phyloP scores from a whole-genome alignment of 2,888 invertebrate genomes.

The Yponomeuta evonymella region DNA sequence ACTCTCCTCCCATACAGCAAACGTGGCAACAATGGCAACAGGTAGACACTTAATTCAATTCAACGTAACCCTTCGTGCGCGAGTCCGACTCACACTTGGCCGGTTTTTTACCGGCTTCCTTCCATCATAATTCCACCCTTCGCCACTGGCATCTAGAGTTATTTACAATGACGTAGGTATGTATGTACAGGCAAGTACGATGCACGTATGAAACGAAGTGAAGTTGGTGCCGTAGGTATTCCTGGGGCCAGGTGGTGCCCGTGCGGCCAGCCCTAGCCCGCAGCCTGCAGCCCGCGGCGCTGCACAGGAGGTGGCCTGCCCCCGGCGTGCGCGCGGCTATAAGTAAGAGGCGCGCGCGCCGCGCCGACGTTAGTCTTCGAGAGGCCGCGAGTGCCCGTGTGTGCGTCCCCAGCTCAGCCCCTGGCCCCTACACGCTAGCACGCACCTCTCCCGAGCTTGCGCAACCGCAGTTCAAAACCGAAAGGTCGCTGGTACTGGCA shows the following conservation, averaged over 20 bases:
- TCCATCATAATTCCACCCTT: too few relatives aligned
- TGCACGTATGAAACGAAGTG: not conserved
- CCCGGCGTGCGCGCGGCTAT: conserved; percentile 63
- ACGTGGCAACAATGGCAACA: too few relatives aligned
- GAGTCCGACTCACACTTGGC: too few relatives aligned
- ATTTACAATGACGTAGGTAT: not conserved
- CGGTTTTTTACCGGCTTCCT: too few relatives aligned
- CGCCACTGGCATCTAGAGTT: too few relatives aligned
- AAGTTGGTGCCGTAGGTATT: not conserved
- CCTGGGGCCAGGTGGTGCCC: not conserved
- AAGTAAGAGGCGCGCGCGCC: conserved; percentile 67
- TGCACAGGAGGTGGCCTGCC: conserved; percentile 19
- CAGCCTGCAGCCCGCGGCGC: not conserved
- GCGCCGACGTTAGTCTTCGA: conserved; percentile 73
- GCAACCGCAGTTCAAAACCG: conserved; percentile 61
- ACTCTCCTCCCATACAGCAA: too few relatives aligned
- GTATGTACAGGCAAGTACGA: not conserved
- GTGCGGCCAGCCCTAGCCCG: not conserved
- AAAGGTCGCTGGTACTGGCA: conserved; percentile 74
- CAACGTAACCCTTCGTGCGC: too few relatives aligned
- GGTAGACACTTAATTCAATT: too few relatives aligned
- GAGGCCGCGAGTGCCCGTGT: conserved; percentile 67
- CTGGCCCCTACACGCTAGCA: conserved; percentile 31
- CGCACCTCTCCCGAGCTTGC: conserved; percentile 71
- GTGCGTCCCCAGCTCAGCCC: conserved; percentile 35